These are phyloP conservation scores for Platycercus adscitus DNA, from an alignment of 2,113 vertebrate genomes.

Conservation along the genomic window DNA sequence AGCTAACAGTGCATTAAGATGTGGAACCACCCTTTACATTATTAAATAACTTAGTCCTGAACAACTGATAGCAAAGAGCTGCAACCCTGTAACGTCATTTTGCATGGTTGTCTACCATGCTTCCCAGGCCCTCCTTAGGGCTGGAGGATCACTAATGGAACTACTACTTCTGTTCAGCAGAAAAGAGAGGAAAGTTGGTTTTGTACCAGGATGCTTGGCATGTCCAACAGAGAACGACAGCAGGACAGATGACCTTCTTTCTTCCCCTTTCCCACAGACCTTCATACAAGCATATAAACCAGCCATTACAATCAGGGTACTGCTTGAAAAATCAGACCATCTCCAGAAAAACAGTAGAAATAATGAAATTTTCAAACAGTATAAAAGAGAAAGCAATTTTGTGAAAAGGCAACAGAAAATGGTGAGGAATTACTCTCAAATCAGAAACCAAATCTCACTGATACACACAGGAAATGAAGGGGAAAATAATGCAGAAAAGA, in stretches of 20 bases:
- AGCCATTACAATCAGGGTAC: not conserved
- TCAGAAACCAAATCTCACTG: not conserved
- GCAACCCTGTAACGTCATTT: not conserved
- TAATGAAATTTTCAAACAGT: not conserved
- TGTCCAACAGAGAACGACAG: not conserved
- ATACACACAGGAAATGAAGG: not conserved
- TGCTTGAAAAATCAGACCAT: not conserved
- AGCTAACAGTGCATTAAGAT: conserved; percentile 18
- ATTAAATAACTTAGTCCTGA: conserved; percentile 1
- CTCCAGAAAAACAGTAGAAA: not conserved
- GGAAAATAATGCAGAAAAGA: not conserved
- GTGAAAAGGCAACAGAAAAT: not conserved
- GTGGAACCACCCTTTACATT: conserved; percentile 25
- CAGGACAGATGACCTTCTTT: not conserved
- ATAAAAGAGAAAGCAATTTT: not conserved
- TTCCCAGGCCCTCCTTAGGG: not conserved
- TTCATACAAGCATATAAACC: not conserved
- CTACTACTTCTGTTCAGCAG: not conserved
- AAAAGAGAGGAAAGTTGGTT: not conserved
- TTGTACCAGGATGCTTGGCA: not conserved
- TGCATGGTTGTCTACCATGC: not conserved
- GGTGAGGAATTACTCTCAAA: not conserved
- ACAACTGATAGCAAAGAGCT: not conserved
- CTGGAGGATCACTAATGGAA: not conserved
- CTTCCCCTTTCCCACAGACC: not conserved